Conservation (phyloP, 92 coral and sea anemone species). For the Hydrozoanthus gracilis region DNA sequence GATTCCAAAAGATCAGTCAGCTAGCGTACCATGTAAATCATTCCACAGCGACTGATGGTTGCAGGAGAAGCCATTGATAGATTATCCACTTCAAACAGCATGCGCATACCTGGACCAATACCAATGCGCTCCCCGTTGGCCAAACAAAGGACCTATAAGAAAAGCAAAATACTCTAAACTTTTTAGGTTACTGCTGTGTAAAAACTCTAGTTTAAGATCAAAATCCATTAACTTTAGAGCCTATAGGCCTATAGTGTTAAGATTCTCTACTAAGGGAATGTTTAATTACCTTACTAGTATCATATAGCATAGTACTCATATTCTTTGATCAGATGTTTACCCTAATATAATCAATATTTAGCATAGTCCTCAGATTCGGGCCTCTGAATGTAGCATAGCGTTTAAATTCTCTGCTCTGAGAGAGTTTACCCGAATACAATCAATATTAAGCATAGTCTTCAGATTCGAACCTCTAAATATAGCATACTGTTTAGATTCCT, state of each 20-base stretch:
- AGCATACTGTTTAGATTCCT: too few relatives aligned
- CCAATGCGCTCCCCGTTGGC: constrained; percentile 95
- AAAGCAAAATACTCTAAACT: background rate
- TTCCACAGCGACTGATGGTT: constrained; percentile 97
- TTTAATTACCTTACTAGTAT: constrained; percentile 60
- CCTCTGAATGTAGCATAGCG: too few relatives aligned
- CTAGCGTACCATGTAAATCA: constrained; percentile 92
- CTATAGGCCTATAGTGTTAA: constrained; percentile 69
- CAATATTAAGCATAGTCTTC: too few relatives aligned
- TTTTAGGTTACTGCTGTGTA: background rate
- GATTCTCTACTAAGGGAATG: constrained; percentile 87
- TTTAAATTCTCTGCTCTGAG: too few relatives aligned
- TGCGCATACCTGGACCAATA: constrained; percentile 90
- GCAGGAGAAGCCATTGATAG: constrained; percentile 97
- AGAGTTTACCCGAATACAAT: too few relatives aligned
- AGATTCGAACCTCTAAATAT: too few relatives aligned
- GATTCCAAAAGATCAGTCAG: background rate
- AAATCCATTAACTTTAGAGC: background rate
- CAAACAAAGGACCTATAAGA: constrained; percentile 78
- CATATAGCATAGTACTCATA: background rate
- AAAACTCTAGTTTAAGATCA: background rate
- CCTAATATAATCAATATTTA: too few relatives aligned
- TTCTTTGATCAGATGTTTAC: background rate
- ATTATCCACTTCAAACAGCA: constrained; percentile 92
- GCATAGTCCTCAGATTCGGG: too few relatives aligned